These are phyloP conservation scores for Drepana arcuata DNA, from an alignment of 1,140 invertebrate species.

Conservation along the genomic window DNA sequence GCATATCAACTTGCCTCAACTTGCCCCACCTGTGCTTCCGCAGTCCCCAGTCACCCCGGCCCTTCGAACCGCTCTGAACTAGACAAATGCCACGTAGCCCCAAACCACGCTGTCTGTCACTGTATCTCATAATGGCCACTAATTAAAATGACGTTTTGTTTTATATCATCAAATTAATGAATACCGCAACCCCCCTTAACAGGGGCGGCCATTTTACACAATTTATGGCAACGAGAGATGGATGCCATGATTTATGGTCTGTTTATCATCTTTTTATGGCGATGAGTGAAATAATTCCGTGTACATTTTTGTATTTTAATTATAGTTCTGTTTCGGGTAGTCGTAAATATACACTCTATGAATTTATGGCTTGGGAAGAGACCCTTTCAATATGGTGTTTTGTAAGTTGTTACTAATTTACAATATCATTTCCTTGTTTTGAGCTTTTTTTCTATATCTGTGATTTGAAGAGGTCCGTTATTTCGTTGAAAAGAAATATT, in stretches of 20 bases:
- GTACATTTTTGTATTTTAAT: conserved; percentile 20
- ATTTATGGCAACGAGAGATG: conserved; percentile 23
- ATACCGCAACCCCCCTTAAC: conserved; percentile 17
- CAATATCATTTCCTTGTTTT: too few species aligned
- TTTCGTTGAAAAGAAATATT: too few species aligned
- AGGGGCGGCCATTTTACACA: conserved; percentile 10
- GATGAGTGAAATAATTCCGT: conserved; percentile 16
- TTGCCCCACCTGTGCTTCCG: background rate
- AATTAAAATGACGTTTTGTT: conserved; percentile 56
- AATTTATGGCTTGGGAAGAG: too few species aligned
- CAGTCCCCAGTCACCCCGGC: conserved; percentile 4
- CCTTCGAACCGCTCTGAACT: conserved; percentile 18
- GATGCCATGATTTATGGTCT: conserved; percentile 34
- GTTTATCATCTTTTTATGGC: conserved; percentile 27
- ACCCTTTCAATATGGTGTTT: too few species aligned
- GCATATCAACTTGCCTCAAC: too few species aligned
- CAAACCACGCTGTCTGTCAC: conserved; percentile 30
- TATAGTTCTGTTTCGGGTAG: conserved; percentile 16
- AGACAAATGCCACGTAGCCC: conserved; percentile 19
- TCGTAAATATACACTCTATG: too few species aligned
- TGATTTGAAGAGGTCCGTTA: too few species aligned
- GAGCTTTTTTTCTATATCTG: too few species aligned
- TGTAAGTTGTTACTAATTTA: too few species aligned
- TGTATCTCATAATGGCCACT: conserved; percentile 41
- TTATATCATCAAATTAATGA: conserved; percentile 54